Evolutionary conservation across 2,797 vertebrate species (phyloP), one percentile per base, ranked within the genome.

Genomic region (Cryptoblepharus egeriae): DNA sequence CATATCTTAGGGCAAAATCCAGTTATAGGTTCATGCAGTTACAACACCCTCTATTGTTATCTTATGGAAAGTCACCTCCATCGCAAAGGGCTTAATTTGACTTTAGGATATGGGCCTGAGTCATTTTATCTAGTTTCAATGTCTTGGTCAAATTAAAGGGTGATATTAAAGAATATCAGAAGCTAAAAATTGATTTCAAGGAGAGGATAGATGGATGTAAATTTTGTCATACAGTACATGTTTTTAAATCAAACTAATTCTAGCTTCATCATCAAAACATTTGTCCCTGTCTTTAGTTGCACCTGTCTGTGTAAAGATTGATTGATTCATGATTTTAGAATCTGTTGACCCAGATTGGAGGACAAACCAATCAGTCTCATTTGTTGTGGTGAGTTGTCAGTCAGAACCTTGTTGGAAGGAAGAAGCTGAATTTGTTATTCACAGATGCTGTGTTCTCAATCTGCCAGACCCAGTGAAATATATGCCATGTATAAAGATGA

Each of bases 361-460:
- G 35, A 0, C 1, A 12, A 77, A 71, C 58, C 7, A 30, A 4
- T 3, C 12, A 5, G 22, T 80, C 11, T 18, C 13, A 28, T 61
- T 32, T 39, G 0, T 69, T 30, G 0, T 0, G 0, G 45, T 74
- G 67, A 69, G 69, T 61, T 32, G 28, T 5, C 49, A 75, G 30
- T 5, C 77, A 74, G 42, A 80, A 37, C 0, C 0, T 35, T 2
- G 13, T 69, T 81, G 28, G 79, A 57, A 52, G 67, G 35, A 42
- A 9, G 0, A 0, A 1, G 10, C 74, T 45, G 5, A 75, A 37
- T 0, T 3, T 64, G 13, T 75, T 80, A 16, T 8, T 83, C 86
- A 6, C 30, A 76, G 74, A 15, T 69, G 65, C 75, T 1, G 0
- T 6, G 0, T 37, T 65, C 16, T 81, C 35, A 1, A 0, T 3